These are phyloP conservation scores for Pterobdella sp. DNA, from an alignment of 2,888 invertebrate genomes.

Conservation along the genomic window DNA sequence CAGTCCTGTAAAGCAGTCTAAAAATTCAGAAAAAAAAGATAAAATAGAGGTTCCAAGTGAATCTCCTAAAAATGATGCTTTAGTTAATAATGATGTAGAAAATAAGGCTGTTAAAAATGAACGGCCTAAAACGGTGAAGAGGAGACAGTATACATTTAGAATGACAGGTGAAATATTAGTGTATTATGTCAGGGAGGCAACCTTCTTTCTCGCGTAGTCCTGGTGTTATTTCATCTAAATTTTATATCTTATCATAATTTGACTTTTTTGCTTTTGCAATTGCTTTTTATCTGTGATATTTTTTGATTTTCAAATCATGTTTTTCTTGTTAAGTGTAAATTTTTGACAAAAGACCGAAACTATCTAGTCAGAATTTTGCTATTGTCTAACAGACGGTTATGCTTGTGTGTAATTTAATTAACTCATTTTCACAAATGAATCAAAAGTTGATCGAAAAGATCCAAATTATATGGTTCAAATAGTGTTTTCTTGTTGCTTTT, in stretches of 20 bases:
- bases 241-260: neutral
- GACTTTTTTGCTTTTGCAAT: neutral
- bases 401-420: no score
- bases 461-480: no score
- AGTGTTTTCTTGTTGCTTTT: no score
- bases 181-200: no score
- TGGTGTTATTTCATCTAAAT: neutral
- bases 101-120: neutral
- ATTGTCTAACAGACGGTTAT: no score
- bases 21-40: neutral
- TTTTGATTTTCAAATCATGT: neutral
- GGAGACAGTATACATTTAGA: constrained; percentile 5
- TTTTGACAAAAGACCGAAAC: no score
- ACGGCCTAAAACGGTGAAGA: constrained; percentile 9
- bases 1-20: neutral
- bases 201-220: no score
- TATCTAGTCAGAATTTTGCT: no score
- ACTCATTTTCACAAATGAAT: no score
- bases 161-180: constrained; percentile 16
- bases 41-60: neutral
- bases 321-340: no score
- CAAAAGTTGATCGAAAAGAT: no score
- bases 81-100: neutral
- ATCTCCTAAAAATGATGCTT: neutral
- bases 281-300: neutral